A percentile compares a stretch with the other conserved stretches of the same genome.
Evolutionary conservation across 2,797 vertebrate species (phyloP).

Genomic region (Sebastiscus tertius): DNA sequence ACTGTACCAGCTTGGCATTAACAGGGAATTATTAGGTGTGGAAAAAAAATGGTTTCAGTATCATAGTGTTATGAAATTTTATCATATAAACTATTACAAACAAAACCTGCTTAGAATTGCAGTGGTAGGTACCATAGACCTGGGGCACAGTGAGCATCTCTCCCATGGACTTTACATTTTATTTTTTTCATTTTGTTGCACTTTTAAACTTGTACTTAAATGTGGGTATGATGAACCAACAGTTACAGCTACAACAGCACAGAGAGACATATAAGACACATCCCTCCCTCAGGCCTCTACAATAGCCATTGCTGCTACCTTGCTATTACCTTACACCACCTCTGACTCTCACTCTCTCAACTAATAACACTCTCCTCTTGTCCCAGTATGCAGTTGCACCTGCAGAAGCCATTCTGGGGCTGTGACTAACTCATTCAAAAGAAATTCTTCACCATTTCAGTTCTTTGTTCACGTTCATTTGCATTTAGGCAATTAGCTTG

Average conservation of each 20-base stretch:
- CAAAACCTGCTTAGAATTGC: background rate
- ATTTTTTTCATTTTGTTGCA: background rate
- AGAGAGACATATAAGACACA: background rate
- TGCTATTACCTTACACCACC: background rate
- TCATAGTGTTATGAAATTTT: no score
- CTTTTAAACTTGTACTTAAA: background rate
- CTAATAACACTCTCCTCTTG: background rate
- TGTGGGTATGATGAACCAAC: background rate
- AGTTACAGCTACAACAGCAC: background rate
- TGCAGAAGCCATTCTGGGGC: conserved; percentile 35
- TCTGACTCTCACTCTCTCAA: background rate
- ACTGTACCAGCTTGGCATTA: background rate
- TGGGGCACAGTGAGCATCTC: background rate
- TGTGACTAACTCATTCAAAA: conserved; percentile 35
- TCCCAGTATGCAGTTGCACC: conserved; percentile 8
- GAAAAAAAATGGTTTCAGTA: no score
- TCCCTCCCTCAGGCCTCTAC: background rate
- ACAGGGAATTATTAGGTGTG: background rate
- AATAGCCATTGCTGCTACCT: background rate
- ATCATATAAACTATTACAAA: background rate
- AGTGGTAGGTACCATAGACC: background rate
- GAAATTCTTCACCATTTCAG: conserved; percentile 21
- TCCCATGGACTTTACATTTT: background rate
- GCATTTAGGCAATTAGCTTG: conserved; percentile 14
- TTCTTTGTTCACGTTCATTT: conserved; percentile 46